Conservation (phyloP, 2,797 vertebrate species). For the Thripadectes ignobilis region DNA sequence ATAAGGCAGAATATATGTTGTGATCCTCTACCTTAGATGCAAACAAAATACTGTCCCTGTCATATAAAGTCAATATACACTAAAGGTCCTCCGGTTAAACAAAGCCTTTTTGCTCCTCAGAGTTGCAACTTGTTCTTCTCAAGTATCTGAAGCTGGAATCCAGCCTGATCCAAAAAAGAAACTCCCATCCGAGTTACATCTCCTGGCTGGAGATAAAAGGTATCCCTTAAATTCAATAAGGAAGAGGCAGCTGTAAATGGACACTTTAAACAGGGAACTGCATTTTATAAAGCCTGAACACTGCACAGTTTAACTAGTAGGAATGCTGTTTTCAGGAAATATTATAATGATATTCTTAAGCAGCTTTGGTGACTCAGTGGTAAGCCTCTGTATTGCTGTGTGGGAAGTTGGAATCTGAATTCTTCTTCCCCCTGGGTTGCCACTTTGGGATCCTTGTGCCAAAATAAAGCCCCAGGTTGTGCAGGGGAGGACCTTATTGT, state of each 20-base stretch:
- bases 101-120: not conserved
- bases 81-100: not conserved
- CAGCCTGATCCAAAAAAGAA: not conserved
- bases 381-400: not conserved
- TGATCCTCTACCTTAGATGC: not conserved
- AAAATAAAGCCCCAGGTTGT: not conserved
- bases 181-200: not conserved
- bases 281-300: not conserved
- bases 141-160: not conserved
- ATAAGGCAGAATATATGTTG: not conserved
- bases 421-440: conserved; percentile 21
- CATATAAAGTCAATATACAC: not conserved
- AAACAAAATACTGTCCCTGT: not conserved
- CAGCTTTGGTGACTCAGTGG: conserved; percentile 39
- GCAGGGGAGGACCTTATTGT: conserved; percentile 23
- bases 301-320: not conserved
- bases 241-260: not conserved
- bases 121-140: not conserved
- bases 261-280: not conserved
- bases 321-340: not conserved
- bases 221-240: not conserved
- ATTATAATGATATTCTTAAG: not conserved
- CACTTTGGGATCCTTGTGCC: not conserved
- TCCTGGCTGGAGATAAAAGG: not conserved
- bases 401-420: conserved; percentile 36